Conservation (phyloP, 2,888 invertebrate species). For the Metellina segmentata region DNA sequence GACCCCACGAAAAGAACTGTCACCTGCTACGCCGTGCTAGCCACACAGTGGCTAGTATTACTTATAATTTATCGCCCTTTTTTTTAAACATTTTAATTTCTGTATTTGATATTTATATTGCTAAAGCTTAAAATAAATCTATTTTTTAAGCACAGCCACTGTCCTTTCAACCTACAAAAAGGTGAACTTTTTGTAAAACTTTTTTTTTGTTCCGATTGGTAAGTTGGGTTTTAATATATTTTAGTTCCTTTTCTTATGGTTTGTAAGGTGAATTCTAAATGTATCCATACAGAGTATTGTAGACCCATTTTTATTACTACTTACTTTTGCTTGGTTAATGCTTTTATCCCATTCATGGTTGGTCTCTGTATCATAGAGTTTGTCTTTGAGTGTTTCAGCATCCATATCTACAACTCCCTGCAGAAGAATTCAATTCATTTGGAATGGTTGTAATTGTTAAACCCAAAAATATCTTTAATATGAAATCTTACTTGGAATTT, state of each 20-base stretch:
- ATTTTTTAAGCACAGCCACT: neutral
- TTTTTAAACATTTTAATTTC: too few relatives aligned
- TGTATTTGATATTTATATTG: neutral
- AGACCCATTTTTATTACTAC: neutral
- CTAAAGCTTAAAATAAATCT: neutral
- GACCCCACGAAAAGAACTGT: too few relatives aligned
- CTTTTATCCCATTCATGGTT: constrained; percentile 51
- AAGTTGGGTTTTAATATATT: too few relatives aligned
- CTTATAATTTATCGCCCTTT: too few relatives aligned
- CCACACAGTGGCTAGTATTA: too few relatives aligned
- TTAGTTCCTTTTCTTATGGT: too few relatives aligned
- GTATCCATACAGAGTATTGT: too few relatives aligned
- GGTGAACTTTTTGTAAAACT: neutral
- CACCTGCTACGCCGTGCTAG: too few relatives aligned
- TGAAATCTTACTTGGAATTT: constrained; percentile 56
- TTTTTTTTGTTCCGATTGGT: too few relatives aligned
- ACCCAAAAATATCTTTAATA: neutral
- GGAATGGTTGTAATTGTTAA: too few relatives aligned
- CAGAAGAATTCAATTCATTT: neutral
- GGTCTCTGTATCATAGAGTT: constrained; percentile 33
- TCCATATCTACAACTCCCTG: constrained; percentile 49
- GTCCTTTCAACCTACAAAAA: neutral
- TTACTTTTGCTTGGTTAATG: constrained; percentile 42
- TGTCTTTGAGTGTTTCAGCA: constrained; percentile 38
- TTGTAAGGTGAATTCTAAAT: too few relatives aligned